phyloP scores from a whole-genome alignment of 2,113 vertebrate species.

The Oceanodroma tethys region DNA sequence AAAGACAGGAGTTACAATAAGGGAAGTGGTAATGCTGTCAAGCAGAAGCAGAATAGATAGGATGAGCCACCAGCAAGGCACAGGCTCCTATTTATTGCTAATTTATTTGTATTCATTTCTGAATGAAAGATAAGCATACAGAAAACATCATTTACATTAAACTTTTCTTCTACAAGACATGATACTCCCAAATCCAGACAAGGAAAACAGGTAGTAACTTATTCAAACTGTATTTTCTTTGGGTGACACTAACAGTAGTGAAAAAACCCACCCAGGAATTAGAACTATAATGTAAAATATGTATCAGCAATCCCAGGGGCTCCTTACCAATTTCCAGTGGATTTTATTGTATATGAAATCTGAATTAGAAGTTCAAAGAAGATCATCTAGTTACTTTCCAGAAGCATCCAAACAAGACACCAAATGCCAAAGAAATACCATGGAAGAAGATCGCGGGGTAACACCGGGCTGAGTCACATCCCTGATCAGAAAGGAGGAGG shows the following conservation, averaged over 20 bases:
- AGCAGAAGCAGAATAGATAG: not conserved
- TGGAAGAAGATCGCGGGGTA: rapidly evolving
- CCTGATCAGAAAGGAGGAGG: not conserved
- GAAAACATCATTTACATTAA: not conserved
- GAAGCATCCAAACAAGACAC: not conserved
- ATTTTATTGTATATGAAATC: not conserved
- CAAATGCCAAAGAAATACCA: not conserved
- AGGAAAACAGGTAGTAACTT: not conserved
- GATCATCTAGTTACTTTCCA: not conserved
- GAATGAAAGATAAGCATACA: constrained; percentile 17
- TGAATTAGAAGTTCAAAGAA: not conserved
- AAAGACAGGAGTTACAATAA: not conserved
- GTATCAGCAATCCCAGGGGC: not conserved
- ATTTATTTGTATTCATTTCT: not conserved
- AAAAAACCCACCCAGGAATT: not conserved
- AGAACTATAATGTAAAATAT: not conserved
- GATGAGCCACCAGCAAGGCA: not conserved
- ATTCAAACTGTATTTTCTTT: not conserved
- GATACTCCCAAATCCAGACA: not conserved
- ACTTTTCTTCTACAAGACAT: not conserved
- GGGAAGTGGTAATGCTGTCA: not conserved
- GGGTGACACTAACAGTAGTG: not conserved
- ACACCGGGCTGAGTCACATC: not conserved
- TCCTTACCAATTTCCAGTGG: not conserved
- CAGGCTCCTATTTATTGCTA: not conserved